Percentiles rank a stretch among this genome's conserved stretches.
phyloP scores from a whole-genome alignment of 2,113 vertebrate genomes.

The Vireo altiloquus region DNA sequence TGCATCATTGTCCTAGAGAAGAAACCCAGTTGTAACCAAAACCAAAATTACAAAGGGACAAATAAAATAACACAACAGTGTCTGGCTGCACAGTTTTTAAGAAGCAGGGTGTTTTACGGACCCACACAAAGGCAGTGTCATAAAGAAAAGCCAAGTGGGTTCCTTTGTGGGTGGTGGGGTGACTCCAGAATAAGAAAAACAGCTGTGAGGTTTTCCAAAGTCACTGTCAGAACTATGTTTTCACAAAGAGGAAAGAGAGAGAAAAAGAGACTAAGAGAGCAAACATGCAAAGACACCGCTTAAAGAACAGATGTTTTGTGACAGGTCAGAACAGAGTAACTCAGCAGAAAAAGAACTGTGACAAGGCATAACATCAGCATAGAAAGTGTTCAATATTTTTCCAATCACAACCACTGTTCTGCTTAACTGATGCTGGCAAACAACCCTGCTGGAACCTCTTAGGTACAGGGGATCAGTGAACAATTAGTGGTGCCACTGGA shows the following conservation, averaged over 20 bases:
- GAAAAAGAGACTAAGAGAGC: background rate
- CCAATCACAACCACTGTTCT: background rate
- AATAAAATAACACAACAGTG: background rate
- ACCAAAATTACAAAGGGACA: background rate
- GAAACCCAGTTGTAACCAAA: background rate
- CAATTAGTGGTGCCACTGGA: background rate
- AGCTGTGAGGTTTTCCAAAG: background rate
- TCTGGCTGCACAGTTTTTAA: background rate
- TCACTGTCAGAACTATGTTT: background rate
- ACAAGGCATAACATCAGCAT: background rate
- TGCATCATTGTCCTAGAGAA: background rate
- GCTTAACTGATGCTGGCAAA: background rate
- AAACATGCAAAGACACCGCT: background rate
- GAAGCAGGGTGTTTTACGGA: background rate
- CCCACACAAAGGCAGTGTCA: background rate
- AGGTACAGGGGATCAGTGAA: background rate
- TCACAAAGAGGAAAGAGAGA: background rate
- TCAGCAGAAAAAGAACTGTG: background rate
- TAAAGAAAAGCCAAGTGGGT: background rate
- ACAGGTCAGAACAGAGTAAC: background rate
- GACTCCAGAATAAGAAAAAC: background rate
- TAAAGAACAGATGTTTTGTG: background rate
- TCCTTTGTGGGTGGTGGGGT: background rate
- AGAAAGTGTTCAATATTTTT: background rate
- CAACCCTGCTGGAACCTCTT: background rate